Evolutionary conservation across 2,797 vertebrate species (phyloP).

Genomic region (Peromyscus attwateri): DNA sequence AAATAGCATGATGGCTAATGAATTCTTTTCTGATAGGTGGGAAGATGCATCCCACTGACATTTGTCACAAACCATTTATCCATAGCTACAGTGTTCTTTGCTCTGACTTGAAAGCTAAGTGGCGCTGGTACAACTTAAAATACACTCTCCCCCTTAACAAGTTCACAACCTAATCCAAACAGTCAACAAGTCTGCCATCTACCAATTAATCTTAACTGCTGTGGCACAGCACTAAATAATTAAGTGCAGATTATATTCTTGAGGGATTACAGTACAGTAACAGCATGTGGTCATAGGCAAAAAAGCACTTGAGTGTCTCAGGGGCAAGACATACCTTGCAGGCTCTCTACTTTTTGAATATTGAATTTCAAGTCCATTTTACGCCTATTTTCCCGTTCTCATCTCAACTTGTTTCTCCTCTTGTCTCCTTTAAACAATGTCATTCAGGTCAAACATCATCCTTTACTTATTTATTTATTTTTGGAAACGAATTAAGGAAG

Average conservation of each 20-base stretch:
- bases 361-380: background rate
- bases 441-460: background rate
- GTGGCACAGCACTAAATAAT: background rate
- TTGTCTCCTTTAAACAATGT: background rate
- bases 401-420: background rate
- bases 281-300: background rate
- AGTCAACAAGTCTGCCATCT: background rate
- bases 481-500: background rate
- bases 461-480: background rate
- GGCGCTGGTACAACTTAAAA: background rate
- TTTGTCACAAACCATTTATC: background rate
- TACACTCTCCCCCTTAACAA: background rate
- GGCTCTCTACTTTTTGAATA: background rate
- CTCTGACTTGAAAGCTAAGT: background rate
- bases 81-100: background rate
- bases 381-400: constrained; percentile 7
- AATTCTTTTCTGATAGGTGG: background rate
- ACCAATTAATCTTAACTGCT: background rate
- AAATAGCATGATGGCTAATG: background rate
- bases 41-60: background rate
- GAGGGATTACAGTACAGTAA: background rate
- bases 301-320: background rate
- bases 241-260: background rate
- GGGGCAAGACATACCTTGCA: background rate
- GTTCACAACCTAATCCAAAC: background rate